Evolutionary conservation across 1,140 invertebrate species (phyloP).

Genomic region (Elysia chlorotica): DNA sequence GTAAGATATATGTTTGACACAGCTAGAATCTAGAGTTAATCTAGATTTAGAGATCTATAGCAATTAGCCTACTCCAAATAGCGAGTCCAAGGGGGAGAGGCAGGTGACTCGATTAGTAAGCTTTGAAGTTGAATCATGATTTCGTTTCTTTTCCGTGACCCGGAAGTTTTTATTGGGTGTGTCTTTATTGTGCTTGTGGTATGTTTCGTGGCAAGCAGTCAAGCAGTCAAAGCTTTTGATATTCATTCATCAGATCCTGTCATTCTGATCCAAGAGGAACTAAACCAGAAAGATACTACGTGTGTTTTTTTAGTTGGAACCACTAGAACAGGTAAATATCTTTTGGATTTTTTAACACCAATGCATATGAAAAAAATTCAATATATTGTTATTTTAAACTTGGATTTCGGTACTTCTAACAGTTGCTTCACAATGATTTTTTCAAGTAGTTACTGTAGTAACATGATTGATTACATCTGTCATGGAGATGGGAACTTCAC

Average conservation of each 20-base stretch:
- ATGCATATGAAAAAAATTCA: background rate
- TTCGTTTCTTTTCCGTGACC: background rate
- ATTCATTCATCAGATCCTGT: background rate
- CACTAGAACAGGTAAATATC: background rate
- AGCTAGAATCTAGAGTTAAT: background rate
- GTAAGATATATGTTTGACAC: background rate
- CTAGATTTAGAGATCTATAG: background rate
- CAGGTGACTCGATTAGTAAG: background rate
- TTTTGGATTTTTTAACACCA: background rate
- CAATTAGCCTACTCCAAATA: background rate
- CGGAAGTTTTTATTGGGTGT: constrained; percentile 6
- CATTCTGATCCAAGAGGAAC: background rate
- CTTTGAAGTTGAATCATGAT: background rate
- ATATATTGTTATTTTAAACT: background rate
- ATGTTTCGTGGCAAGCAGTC: background rate
- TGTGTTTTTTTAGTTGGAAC: background rate
- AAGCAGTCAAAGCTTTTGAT: background rate
- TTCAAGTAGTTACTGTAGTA: no score
- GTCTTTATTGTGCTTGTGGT: constrained; percentile 4
- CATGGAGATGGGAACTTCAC: background rate
- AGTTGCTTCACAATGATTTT: no score
- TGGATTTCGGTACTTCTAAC: background rate
- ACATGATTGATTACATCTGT: no score
- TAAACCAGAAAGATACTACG: background rate
- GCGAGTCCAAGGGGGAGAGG: background rate